Evolutionary conservation across 1,140 invertebrate genomes (phyloP).

Genomic region (Megalopta genalis): DNA sequence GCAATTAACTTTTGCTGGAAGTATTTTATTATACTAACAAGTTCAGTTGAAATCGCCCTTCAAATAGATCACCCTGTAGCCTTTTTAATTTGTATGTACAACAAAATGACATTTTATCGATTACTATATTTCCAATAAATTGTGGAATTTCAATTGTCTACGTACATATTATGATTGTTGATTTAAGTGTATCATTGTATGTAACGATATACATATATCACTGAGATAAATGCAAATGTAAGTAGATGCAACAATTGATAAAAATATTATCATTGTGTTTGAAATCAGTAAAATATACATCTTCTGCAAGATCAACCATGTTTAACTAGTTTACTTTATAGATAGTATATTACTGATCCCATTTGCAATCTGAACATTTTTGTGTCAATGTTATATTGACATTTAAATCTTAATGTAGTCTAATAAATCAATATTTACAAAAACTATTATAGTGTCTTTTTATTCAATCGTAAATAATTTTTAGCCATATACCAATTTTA

Average conservation of each 20-base stretch:
- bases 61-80: neutral
- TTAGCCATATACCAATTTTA: neutral
- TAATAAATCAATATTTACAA: slow-evolving; percentile 1
- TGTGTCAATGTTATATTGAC: neutral
- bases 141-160: neutral
- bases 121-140: neutral
- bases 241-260: neutral
- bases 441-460: neutral
- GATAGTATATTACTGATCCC: neutral
- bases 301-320: neutral
- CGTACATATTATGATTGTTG: neutral
- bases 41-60: too few relatives aligned
- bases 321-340: neutral
- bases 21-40: neutral
- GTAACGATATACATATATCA: neutral
- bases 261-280: slow-evolving; percentile 7
- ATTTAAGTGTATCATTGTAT: neutral
- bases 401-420: slow-evolving; percentile 22
- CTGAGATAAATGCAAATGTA: slow-evolving; percentile 2
- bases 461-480: slow-evolving; percentile 5
- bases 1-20: too few relatives aligned
- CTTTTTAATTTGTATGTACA: slow-evolving; percentile 18
- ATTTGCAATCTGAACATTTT: neutral
- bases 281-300: slow-evolving; percentile 2
- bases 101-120: slow-evolving; percentile 5